Evolutionary conservation across 2,888 invertebrate genomes (phyloP).

Genomic region (Chelonus formosanus): DNA sequence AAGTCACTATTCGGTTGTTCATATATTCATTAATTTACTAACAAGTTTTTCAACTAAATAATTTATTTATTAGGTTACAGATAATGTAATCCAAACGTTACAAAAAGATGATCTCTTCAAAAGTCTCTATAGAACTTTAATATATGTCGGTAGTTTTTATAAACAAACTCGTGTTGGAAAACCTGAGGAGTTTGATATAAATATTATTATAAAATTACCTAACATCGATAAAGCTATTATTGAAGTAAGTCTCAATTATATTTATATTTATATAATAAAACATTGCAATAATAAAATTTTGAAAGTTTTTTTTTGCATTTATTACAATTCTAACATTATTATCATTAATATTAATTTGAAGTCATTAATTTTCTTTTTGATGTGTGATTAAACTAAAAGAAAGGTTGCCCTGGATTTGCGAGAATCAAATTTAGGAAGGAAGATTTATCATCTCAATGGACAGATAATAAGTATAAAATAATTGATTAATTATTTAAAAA

Average conservation of each 20-base stretch:
- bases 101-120: constrained; percentile 53
- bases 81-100: constrained; percentile 51
- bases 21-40: neutral
- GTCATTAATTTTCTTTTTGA: neutral
- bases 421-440: constrained; percentile 38
- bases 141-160: constrained; percentile 71
- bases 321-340: neutral
- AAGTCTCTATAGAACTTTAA: constrained; percentile 53
- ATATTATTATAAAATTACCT: constrained; percentile 69
- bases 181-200: constrained; percentile 72
- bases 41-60: constrained; percentile 11
- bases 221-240: constrained; percentile 61
- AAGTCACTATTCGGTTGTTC: too few relatives aligned
- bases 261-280: too few relatives aligned
- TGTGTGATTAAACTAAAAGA: constrained; percentile 24
- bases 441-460: constrained; percentile 38
- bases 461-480: constrained; percentile 35
- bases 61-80: constrained; percentile 40
- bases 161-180: constrained; percentile 71
- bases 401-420: constrained; percentile 39
- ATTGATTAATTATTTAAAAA: constrained; percentile 2
- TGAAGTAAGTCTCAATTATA: constrained; percentile 42
- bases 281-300: too few relatives aligned
- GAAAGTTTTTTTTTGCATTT: too few relatives aligned
- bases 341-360: constrained; percentile 19